Conservation (phyloP, 1,140 invertebrate species). For the Heliconius congener region DNA sequence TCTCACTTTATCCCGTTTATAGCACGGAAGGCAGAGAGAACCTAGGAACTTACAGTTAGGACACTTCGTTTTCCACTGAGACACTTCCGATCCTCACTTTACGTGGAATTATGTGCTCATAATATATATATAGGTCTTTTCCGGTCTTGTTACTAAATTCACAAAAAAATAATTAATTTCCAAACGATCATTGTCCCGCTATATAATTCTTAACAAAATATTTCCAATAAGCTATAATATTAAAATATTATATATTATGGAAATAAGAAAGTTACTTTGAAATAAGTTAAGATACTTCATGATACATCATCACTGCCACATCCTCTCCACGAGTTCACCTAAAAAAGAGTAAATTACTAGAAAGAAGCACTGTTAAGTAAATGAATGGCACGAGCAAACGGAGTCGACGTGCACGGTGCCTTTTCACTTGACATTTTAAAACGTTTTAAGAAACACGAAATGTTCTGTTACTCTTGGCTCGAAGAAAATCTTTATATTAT, state of each 20-base stretch:
- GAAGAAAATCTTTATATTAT: not conserved
- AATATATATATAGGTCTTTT: too few species aligned
- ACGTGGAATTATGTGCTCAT: too few species aligned
- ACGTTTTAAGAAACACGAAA: not conserved
- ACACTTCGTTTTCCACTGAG: too few species aligned
- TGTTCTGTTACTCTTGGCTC: not conserved
- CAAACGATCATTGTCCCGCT: too few species aligned
- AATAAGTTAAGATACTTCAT: not conserved
- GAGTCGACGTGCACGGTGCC: not conserved
- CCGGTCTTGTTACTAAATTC: too few species aligned
- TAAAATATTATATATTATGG: not conserved
- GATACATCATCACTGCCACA: not conserved
- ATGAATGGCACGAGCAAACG: not conserved
- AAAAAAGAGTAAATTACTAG: not conserved
- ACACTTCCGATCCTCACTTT: too few species aligned
- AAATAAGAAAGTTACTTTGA: not conserved
- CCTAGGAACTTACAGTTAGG: too few species aligned
- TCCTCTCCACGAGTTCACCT: not conserved
- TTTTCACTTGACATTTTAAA: constrained; percentile 15
- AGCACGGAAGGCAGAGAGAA: too few species aligned
- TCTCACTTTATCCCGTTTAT: too few species aligned
- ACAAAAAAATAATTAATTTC: too few species aligned
- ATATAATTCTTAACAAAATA: too few species aligned
- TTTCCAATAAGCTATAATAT: too few species aligned
- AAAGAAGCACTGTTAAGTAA: constrained; percentile 4